A percentile compares a stretch with the other conserved stretches of the same genome.
Conservation (phyloP, 2,113 vertebrate genomes). For the Hemibagrus wyckioides region DNA sequence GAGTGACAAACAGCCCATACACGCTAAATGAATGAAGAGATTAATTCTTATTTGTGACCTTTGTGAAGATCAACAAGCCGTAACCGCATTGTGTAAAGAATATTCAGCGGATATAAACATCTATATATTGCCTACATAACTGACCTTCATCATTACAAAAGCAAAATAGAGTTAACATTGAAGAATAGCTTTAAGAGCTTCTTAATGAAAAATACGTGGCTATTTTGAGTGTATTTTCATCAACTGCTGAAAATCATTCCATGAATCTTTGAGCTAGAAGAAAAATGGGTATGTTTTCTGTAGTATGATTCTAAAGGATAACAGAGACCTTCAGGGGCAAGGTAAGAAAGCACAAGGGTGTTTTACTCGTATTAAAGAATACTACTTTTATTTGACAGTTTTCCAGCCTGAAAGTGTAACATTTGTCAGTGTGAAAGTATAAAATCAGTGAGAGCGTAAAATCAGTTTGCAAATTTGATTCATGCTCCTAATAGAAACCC, state of each 20-base stretch:
- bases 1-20: not conserved
- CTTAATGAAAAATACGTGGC: slow-evolving; percentile 1
- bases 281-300: not conserved
- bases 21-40: not conserved
- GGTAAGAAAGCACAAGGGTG: not conserved
- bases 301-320: slow-evolving; percentile 2
- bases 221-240: slow-evolving; percentile 19
- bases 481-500: not conserved
- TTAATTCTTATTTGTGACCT: not conserved
- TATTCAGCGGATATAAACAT: not conserved
- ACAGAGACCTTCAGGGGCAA: not conserved
- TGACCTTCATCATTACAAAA: not conserved
- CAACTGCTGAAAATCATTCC: not conserved
- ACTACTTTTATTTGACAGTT: not conserved
- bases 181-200: not conserved
- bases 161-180: not conserved
- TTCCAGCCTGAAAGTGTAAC: not conserved
- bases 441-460: not conserved
- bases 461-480: not conserved
- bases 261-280: slow-evolving; percentile 7
- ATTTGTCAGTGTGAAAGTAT: not conserved
- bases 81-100: not conserved
- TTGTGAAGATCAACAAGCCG: not conserved
- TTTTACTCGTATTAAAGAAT: not conserved
- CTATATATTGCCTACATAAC: not conserved